Percentiles rank a stretch among this genome's conserved stretches.
phyloP scores from a whole-genome alignment of 2,888 invertebrate species.

The Epinotia nisella region DNA sequence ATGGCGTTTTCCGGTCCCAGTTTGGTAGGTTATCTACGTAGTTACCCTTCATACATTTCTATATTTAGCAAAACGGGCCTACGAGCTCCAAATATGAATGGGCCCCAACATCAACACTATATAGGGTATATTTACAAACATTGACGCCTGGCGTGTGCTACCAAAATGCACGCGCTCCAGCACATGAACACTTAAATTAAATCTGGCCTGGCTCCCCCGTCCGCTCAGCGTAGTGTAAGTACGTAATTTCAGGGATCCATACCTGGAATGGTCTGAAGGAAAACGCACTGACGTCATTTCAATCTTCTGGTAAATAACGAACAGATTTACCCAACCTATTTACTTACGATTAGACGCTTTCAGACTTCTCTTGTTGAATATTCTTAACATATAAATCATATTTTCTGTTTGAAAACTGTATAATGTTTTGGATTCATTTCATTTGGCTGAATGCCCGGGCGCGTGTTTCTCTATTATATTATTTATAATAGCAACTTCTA shows the following conservation, averaged over 20 bases:
- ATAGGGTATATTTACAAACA: slow-evolving; percentile 80
- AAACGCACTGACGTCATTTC: slow-evolving; percentile 28
- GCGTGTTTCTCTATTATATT: slow-evolving; percentile 33
- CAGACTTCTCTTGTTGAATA: background rate
- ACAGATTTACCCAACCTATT: slow-evolving; percentile 4
- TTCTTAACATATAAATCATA: slow-evolving; percentile 24
- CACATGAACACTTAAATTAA: slow-evolving; percentile 70
- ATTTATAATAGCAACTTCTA: slow-evolving; percentile 25
- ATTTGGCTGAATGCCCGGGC: slow-evolving; percentile 38
- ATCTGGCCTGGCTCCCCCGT: slow-evolving; percentile 60
- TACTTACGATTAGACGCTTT: slow-evolving; percentile 2
- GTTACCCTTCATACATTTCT: slow-evolving; percentile 13
- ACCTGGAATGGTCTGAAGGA: slow-evolving; percentile 4
- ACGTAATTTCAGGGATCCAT: slow-evolving; percentile 46
- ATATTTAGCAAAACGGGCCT: slow-evolving; percentile 46
- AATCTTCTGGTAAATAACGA: slow-evolving; percentile 11
- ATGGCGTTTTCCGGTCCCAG: slow-evolving; percentile 6
- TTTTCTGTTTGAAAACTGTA: slow-evolving; percentile 33
- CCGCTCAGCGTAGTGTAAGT: slow-evolving; percentile 47
- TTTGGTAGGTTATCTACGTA: background rate
- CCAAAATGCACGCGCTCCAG: slow-evolving; percentile 62
- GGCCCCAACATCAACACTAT: slow-evolving; percentile 67
- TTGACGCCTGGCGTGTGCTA: slow-evolving; percentile 66
- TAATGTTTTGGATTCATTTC: slow-evolving; percentile 38
- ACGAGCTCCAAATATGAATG: slow-evolving; percentile 65